phyloP scores from a whole-genome alignment of 2,113 vertebrate genomes.

The Petaurus breviceps region DNA sequence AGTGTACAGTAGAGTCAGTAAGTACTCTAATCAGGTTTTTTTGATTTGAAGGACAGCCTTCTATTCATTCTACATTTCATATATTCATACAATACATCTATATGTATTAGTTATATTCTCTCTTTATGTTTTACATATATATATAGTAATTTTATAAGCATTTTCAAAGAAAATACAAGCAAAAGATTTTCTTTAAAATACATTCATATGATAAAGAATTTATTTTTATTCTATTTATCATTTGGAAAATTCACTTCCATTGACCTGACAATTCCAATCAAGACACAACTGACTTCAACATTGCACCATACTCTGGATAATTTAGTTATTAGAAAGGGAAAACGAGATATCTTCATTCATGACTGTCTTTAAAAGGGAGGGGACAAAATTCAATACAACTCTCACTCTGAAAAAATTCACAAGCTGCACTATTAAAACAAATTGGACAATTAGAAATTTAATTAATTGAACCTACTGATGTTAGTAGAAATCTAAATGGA shows the following conservation, averaged over 20 bases:
- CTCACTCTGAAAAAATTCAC: neutral
- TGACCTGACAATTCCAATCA: neutral
- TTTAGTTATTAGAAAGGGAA: neutral
- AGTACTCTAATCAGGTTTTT: neutral
- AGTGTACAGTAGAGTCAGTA: neutral
- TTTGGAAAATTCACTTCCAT: neutral
- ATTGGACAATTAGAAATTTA: neutral
- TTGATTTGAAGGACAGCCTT: neutral
- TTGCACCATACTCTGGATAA: neutral
- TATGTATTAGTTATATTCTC: neutral
- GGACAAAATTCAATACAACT: neutral
- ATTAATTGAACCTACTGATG: neutral
- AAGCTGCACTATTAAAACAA: neutral
- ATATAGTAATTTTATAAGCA: neutral
- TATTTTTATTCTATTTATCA: neutral
- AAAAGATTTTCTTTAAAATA: neutral
- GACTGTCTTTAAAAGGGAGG: neutral
- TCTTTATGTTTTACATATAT: neutral
- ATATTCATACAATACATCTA: neutral
- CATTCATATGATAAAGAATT: neutral
- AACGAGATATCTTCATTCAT: neutral
- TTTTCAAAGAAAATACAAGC: neutral
- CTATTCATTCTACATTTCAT: neutral
- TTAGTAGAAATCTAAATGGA: neutral
- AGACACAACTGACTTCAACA: neutral